Base-by-base conservation (phyloP, 2,113 vertebrate genomes). In the Serilophus lunatus region DNA sequence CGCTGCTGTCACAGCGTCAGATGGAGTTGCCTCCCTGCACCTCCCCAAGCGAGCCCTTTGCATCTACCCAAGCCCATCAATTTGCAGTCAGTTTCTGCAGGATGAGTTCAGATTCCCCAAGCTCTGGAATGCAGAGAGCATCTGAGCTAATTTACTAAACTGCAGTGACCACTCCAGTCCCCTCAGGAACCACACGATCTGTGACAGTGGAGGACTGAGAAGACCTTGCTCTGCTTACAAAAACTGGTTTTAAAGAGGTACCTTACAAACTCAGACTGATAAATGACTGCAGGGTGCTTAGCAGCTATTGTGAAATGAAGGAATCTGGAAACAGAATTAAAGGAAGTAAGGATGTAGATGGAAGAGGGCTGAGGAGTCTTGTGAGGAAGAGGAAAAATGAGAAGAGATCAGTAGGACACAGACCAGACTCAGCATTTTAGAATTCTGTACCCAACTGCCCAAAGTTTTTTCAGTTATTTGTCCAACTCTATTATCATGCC, bases 201-300 rank as follows among this genome's bases (percentile, higher is more conserved):
- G 6, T 50, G 65, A 44, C 31, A 25, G 33, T 5, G 35, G 35
- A 25, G 50, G 47, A 29, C 54, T 8, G 24, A 35, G 29, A 1
- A 35, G 29, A 68, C 20, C 68, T 13, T 17, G 17, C 29, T 51
- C 36, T 17, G 26, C 33, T 36, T 12, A 7, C 60, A 33, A 6
- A 38, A 33, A n/a, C 1, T 35, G 33, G 26, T 70, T 47, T 28
- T 28, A 6, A 60, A 35, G 70, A 45, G 33, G 20, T 4, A 8
- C 29, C 19, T 29, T 9, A 4, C 64, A 53, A 17, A 9, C 25
- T 2, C 0, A 0, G 31, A 29, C n/a, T 33, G 17, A 5, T 1
- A 40, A 35, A 44, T 1, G 3, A 38, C 1, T 5, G 17, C 66
- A 15, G 50, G 24, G 60, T 2, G 35, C 35, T 12, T 54, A 35